These are phyloP conservation scores for Anthophora plumipes DNA, from an alignment of 2,888 invertebrate species.

Conservation along the genomic window DNA sequence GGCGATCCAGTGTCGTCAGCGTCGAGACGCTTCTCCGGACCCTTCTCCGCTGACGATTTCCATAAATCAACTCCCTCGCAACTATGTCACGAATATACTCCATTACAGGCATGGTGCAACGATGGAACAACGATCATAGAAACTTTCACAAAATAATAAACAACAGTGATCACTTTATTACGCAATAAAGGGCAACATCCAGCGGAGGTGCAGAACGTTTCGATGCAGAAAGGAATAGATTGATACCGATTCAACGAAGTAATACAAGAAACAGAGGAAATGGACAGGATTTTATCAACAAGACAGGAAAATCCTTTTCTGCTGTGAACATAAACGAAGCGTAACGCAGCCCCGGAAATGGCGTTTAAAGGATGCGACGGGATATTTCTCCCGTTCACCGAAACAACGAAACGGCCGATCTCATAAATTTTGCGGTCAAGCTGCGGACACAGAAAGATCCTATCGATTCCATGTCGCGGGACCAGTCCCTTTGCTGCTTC, in stretches of 20 bases:
- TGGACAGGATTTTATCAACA: too few relatives aligned
- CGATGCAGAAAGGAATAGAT: too few relatives aligned
- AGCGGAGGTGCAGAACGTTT: too few relatives aligned
- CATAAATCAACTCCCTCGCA: constrained; percentile 71
- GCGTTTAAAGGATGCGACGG: neutral
- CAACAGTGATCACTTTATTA: too few relatives aligned
- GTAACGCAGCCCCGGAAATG: neutral
- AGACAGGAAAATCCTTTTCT: too few relatives aligned
- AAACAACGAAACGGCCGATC: neutral
- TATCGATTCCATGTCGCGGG: constrained; percentile 41
- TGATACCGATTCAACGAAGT: too few relatives aligned
- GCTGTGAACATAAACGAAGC: neutral
- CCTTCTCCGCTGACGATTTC: constrained; percentile 40
- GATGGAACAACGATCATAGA: neutral
- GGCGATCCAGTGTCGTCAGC: constrained; percentile 67
- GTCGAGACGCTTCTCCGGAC: constrained; percentile 25
- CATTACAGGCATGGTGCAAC: neutral
- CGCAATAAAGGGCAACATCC: too few relatives aligned
- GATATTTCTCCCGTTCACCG: neutral
- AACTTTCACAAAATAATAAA: neutral
- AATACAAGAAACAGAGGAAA: too few relatives aligned
- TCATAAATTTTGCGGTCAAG: constrained; percentile 17
- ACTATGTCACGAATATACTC: constrained; percentile 57
- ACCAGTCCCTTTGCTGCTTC: constrained; percentile 17
- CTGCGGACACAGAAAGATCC: constrained; percentile 8